Evolutionary conservation across 2,113 vertebrate species (phyloP).

Genomic region (Coptodon rendalli): DNA sequence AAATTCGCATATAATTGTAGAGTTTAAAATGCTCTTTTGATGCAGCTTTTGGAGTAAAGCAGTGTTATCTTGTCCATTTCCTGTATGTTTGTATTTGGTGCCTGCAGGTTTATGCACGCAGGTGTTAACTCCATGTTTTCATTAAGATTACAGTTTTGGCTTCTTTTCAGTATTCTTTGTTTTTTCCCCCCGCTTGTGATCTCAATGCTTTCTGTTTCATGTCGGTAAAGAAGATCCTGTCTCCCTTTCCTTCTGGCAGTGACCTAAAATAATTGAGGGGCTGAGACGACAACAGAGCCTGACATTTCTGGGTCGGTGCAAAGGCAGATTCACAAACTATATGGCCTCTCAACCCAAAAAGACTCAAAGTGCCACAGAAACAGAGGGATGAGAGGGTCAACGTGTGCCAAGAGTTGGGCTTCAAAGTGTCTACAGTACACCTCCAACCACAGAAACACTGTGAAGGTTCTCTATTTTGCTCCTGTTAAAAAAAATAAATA

Average conservation of each 20-base stretch:
- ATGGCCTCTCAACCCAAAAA: constrained; percentile 5
- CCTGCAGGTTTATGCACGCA: not conserved
- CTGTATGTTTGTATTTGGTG: not conserved
- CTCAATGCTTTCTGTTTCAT: not conserved
- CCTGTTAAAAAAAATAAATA: not conserved
- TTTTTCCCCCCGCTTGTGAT: not conserved
- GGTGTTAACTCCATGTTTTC: not conserved
- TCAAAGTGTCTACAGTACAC: not conserved
- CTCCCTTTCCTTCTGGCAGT: constrained; percentile 10
- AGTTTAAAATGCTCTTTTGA: not conserved
- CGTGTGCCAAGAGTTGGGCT: not conserved
- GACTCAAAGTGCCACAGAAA: not conserved
- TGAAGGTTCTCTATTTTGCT: not conserved
- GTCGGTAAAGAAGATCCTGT: not conserved
- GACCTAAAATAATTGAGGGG: constrained; percentile 39
- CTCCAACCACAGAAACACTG: not conserved
- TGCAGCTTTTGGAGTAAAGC: not conserved
- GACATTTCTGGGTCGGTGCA: constrained; percentile 56
- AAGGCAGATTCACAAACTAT: constrained; percentile 5
- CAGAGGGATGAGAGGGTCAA: not conserved
- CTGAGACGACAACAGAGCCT: constrained; percentile 37
- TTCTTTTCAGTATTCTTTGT: not conserved
- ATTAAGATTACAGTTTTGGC: not conserved
- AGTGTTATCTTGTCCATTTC: not conserved
- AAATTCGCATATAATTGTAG: not conserved